phyloP scores from a whole-genome alignment of 1,140 invertebrate species.

The Zaprionus gabonicus region DNA sequence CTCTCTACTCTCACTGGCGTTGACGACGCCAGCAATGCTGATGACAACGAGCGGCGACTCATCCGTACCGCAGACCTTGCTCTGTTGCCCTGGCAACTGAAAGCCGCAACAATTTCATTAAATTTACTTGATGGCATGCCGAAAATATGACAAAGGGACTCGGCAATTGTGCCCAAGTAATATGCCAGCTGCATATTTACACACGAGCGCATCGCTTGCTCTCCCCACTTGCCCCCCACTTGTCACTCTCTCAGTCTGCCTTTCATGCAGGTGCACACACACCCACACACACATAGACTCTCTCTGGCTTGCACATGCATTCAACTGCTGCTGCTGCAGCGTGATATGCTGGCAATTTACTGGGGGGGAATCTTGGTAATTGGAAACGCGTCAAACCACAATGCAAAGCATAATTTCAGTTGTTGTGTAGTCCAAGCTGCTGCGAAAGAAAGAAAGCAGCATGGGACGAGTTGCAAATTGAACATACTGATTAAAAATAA shows the following conservation, averaged over 20 bases:
- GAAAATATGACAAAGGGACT: constrained; percentile 71
- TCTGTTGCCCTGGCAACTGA: constrained; percentile 64
- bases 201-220: constrained; percentile 32
- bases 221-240: not conserved
- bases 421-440: not conserved
- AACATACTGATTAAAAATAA: constrained; percentile 12
- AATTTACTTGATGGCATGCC: constrained; percentile 61
- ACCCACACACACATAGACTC: not conserved
- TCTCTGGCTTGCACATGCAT: not conserved
- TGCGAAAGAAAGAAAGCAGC: not conserved
- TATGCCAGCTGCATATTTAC: constrained; percentile 53
- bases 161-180: constrained; percentile 37
- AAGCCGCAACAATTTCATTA: constrained; percentile 80
- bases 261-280: constrained; percentile 9
- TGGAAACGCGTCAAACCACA: constrained; percentile 41
- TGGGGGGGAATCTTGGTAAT: constrained; percentile 33
- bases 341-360: constrained; percentile 7
- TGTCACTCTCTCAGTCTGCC: not conserved
- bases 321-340: not conserved
- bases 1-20: not conserved
- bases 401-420: constrained; percentile 23
- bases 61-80: constrained; percentile 41
- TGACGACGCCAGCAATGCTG: not conserved
- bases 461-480: constrained; percentile 7
- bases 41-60: constrained; percentile 25